phyloP scores from a whole-genome alignment of 2,888 invertebrate species.

The Ornithoptera priamus region DNA sequence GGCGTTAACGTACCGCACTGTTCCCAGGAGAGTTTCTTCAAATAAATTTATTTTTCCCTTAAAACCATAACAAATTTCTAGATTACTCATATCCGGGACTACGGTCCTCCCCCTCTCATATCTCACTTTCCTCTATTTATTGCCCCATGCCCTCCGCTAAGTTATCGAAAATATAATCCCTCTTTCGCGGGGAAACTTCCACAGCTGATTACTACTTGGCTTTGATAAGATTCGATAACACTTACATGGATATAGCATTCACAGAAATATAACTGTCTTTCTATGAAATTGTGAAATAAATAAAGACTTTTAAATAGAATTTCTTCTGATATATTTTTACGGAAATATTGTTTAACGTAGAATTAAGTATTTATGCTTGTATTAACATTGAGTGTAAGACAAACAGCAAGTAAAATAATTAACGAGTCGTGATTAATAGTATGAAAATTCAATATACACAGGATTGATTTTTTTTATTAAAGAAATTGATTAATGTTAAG shows the following conservation, averaged over 20 bases:
- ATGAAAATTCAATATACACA: too few species aligned
- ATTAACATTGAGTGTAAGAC: too few species aligned
- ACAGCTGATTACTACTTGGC: slow-evolving; percentile 73
- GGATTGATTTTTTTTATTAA: too few species aligned
- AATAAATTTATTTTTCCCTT: slow-evolving; percentile 60
- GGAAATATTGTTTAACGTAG: too few species aligned
- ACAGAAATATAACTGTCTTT: neutral
- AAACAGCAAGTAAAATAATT: too few species aligned
- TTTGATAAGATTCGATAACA: slow-evolving; percentile 54
- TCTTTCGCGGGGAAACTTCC: slow-evolving; percentile 73
- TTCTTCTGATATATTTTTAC: too few species aligned
- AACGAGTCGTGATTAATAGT: too few species aligned
- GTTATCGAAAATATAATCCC: slow-evolving; percentile 79
- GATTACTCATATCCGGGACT: slow-evolving; percentile 60
- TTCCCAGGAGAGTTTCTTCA: slow-evolving; percentile 57
- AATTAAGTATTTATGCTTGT: too few species aligned
- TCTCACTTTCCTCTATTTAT: slow-evolving; percentile 72
- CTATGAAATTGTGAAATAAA: neutral
- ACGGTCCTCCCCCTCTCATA: slow-evolving; percentile 47
- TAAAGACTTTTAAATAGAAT: too few species aligned
- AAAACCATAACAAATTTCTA: slow-evolving; percentile 77
- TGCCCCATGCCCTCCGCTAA: slow-evolving; percentile 70
- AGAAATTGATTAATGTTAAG: neutral
- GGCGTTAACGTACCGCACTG: slow-evolving; percentile 51
- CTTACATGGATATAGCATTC: slow-evolving; percentile 45